A percentile compares a stretch with the other conserved stretches of the same genome.
phyloP scores from a whole-genome alignment of 2,113 vertebrate species.

The Psittacula cyanocephala region DNA sequence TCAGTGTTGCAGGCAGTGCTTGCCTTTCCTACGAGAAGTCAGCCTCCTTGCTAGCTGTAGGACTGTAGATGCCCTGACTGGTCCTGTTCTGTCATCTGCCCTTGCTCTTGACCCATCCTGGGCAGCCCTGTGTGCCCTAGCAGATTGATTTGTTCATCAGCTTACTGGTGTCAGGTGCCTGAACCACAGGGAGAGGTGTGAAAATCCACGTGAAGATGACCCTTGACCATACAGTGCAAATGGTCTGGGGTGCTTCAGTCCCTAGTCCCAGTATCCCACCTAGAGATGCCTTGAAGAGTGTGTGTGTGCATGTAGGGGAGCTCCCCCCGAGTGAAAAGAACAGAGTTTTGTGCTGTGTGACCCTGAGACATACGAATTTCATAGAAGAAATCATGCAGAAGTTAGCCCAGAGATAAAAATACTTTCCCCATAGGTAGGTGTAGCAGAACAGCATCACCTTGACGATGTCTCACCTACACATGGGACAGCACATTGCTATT shows the following conservation, averaged over 20 bases:
- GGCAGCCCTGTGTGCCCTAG: accelerated
- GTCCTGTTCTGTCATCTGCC: neutral
- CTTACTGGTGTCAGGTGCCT: neutral
- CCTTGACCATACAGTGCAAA: neutral
- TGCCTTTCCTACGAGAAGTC: neutral
- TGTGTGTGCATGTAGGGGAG: accelerated
- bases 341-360: neutral
- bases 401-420: neutral
- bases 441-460: neutral
- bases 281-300: neutral
- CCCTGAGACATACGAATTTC: neutral
- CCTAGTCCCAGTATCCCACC: no score
- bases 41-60: neutral
- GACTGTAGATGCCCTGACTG: neutral
- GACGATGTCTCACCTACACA: neutral
- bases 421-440: neutral
- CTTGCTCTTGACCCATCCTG: neutral
- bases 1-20: neutral
- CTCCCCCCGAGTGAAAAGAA: neutral
- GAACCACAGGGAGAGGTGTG: neutral
- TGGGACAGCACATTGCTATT: neutral
- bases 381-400: neutral
- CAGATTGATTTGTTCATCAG: neutral
- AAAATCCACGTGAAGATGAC: neutral
- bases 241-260: neutral